A percentile compares a stretch with the other conserved stretches of the same genome.
phyloP scores from a whole-genome alignment of 2,113 vertebrate species.

The Crotalus helleri region DNA sequence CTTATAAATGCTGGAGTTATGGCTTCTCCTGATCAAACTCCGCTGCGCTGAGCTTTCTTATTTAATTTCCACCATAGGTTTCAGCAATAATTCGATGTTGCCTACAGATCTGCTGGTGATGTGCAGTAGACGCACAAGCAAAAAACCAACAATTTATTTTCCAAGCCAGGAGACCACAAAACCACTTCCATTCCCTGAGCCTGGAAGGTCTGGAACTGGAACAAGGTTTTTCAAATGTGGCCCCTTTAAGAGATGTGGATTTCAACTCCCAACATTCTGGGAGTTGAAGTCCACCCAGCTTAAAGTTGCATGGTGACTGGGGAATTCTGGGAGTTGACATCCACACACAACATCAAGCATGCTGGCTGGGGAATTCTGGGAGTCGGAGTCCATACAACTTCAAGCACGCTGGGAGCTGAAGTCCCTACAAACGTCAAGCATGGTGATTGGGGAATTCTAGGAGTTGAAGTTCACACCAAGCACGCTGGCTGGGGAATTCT shows the following conservation, averaged over 20 bases:
- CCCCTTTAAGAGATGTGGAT: neutral
- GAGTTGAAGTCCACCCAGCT: no score
- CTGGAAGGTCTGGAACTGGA: neutral
- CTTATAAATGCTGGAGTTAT: neutral
- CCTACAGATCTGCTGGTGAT: neutral
- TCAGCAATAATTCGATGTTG: neutral
- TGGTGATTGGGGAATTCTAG: no score
- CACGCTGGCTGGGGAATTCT: no score
- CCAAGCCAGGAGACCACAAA: neutral
- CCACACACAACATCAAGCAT: no score
- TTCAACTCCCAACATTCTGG: neutral
- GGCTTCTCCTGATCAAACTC: neutral
- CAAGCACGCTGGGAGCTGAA: rapidly evolving
- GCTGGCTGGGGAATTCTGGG: no score
- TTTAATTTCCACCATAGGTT: neutral
- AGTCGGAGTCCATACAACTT: no score
- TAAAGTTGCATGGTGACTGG: no score
- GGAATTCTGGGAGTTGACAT: neutral
- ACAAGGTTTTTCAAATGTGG: neutral
- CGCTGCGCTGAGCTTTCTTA: neutral
- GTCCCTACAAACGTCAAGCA: neutral
- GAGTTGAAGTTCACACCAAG: no score
- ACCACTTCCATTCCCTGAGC: neutral
- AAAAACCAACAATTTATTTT: neutral
- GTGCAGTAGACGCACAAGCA: neutral